Percentiles rank a stretch among this genome's conserved stretches.
phyloP scores from a whole-genome alignment of 2,888 invertebrate species.

The Oegoconia quadripuncta region DNA sequence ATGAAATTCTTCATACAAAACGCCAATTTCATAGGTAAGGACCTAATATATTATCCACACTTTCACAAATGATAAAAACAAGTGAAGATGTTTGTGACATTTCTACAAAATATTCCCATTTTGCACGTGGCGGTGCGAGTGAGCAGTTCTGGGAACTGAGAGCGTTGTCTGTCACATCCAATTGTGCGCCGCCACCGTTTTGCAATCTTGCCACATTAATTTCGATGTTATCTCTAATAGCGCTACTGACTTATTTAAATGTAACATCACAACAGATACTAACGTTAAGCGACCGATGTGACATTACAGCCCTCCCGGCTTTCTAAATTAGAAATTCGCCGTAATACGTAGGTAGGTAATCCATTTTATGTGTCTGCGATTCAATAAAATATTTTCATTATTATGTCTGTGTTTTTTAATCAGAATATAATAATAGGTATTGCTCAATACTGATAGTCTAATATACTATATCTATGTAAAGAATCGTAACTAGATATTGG shows the following conservation, averaged over 20 bases:
- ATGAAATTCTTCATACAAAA: no score
- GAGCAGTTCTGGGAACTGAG: constrained; percentile 39
- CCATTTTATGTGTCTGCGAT: no score
- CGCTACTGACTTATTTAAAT: constrained; percentile 47
- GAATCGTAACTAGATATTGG: no score
- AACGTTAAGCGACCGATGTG: constrained; percentile 26
- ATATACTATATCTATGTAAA: no score
- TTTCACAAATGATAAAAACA: background rate
- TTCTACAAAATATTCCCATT: constrained; percentile 24
- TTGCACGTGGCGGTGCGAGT: constrained; percentile 33
- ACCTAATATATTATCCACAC: background rate
- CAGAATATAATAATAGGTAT: no score
- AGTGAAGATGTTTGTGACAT: constrained; percentile 21
- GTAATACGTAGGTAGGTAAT: constrained; percentile 14
- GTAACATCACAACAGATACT: constrained; percentile 28
- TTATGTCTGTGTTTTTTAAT: no score
- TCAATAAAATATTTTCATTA: no score
- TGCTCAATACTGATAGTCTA: no score
- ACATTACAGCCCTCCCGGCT: constrained; percentile 29
- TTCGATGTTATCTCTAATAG: constrained; percentile 50
- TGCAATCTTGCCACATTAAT: constrained; percentile 52
- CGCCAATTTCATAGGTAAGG: no score
- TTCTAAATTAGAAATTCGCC: constrained; percentile 29
- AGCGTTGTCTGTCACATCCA: constrained; percentile 53
- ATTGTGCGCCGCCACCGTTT: constrained; percentile 45